A percentile compares a stretch with the other conserved stretches of the same genome.
phyloP scores from a whole-genome alignment of 2,888 invertebrate genomes.

The Branchipolynoe longqiensis region DNA sequence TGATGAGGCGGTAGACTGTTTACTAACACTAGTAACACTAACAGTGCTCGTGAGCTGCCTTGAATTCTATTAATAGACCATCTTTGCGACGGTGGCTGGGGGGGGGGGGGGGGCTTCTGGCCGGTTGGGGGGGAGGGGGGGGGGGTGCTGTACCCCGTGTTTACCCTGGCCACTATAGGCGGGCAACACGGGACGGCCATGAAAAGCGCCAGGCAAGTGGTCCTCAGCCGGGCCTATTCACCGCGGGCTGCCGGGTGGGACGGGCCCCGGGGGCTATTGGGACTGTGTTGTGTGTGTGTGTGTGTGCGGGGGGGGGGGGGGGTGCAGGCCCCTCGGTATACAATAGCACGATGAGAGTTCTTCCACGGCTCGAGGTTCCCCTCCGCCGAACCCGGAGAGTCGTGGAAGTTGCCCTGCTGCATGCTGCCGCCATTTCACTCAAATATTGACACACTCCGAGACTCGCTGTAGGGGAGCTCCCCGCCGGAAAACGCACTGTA shows the following conservation, averaged over 20 bases:
- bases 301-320: neutral
- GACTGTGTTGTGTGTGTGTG: neutral
- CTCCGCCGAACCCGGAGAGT: too few relatives aligned
- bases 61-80: neutral
- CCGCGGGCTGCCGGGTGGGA: neutral
- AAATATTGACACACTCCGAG: too few relatives aligned
- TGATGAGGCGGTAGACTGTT: too few relatives aligned
- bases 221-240: slow-evolving; percentile 16
- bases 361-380: too few relatives aligned
- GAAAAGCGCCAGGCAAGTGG: slow-evolving; percentile 39
- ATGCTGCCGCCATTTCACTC: too few relatives aligned
- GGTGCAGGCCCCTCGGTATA: too few relatives aligned
- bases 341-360: too few relatives aligned
- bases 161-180: slow-evolving; percentile 13
- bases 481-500: too few relatives aligned
- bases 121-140: neutral
- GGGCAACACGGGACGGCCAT: slow-evolving; percentile 1
- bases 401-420: too few relatives aligned
- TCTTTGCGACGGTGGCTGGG: neutral
- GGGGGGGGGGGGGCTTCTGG: slow-evolving; percentile 1
- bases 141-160: slow-evolving; percentile 13
- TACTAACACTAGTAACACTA: too few relatives aligned
- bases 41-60: too few relatives aligned
- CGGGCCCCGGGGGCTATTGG: neutral
- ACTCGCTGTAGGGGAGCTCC: too few relatives aligned